These are phyloP conservation scores for western clawed frog (Xenopus tropicalis) DNA, from an alignment of 2,113 vertebrate genomes.

Conservation along the genomic window DNA sequence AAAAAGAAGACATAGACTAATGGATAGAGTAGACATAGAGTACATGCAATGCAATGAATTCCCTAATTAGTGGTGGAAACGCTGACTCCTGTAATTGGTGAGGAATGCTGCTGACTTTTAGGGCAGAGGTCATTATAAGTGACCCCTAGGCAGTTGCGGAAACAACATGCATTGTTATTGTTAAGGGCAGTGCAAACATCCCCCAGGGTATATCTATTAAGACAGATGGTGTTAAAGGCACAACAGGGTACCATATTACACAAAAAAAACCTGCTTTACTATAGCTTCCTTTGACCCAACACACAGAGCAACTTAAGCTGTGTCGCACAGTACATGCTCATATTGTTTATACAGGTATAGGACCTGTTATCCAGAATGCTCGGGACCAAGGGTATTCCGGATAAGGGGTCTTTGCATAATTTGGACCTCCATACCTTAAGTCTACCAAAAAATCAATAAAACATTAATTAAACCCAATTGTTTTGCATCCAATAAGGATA, in stretches of 20 bases:
- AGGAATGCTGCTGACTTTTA: neutral
- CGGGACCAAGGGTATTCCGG: no score
- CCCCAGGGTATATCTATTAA: neutral
- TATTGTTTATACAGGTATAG: constrained; percentile 15
- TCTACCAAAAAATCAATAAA: no score
- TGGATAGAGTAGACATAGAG: no score
- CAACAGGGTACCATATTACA: neutral
- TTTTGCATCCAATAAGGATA: no score
- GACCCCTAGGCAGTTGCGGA: neutral
- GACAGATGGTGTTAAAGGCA: neutral
- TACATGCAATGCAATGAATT: no score
- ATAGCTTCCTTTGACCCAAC: no score
- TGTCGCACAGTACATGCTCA: neutral
- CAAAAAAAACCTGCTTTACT: neutral
- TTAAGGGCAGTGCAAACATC: neutral
- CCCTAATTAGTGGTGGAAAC: neutral
- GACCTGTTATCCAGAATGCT: no score
- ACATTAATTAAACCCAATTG: no score
- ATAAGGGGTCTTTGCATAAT: no score
- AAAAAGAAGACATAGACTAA: no score
- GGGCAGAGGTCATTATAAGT: neutral
- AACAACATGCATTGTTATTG: neutral
- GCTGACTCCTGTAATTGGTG: neutral
- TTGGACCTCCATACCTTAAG: no score
- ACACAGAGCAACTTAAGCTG: neutral